Evolutionary conservation across 2,113 vertebrate species (phyloP).

Genomic region (Hemibagrus wyckioides): DNA sequence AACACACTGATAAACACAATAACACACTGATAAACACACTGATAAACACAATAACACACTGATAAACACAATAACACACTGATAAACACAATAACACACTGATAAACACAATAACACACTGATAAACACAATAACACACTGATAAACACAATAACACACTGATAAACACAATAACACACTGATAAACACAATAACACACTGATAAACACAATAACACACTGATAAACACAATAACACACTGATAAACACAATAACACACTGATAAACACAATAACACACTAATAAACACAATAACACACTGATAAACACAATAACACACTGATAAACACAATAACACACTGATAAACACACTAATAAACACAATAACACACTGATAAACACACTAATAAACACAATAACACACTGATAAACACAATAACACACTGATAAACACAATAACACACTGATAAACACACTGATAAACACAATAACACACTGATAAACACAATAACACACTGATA

Average conservation of each 20-base stretch:
- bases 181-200: conserved; percentile 1
- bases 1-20: background rate
- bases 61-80: background rate
- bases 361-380: too few relatives aligned
- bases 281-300: conserved; percentile 1
- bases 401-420: background rate
- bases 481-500: background rate
- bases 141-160: background rate
- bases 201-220: background rate
- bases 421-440: background rate
- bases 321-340: background rate
- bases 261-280: background rate
- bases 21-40: background rate
- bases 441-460: background rate
- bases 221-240: background rate
- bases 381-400: background rate
- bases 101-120: background rate
- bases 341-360: background rate
- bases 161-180: background rate
- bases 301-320: background rate
- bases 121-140: background rate
- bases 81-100: conserved; percentile 1
- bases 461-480: background rate
- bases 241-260: background rate
- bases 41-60: too few relatives aligned